phyloP scores from a whole-genome alignment of 2,888 invertebrate genomes.

The Helleia helle region DNA sequence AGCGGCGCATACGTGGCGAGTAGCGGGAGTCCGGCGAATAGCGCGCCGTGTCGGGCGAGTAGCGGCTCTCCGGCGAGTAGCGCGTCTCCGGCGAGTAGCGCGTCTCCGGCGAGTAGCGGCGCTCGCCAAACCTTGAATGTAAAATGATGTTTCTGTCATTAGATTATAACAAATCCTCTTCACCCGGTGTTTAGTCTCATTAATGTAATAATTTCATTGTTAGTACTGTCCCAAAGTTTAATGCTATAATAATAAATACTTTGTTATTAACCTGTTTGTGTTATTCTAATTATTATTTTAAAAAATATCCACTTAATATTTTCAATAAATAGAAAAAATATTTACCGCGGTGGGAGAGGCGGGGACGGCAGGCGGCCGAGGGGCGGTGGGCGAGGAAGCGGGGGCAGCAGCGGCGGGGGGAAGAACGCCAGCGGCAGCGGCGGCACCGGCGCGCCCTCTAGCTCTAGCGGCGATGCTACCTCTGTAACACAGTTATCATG shows the following conservation, averaged over 20 bases:
- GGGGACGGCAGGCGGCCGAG: slow-evolving; percentile 72
- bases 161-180: too few relatives aligned
- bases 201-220: too few relatives aligned
- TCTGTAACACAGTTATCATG: slow-evolving; percentile 45
- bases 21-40: slow-evolving; percentile 43
- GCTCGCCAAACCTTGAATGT: slow-evolving; percentile 27
- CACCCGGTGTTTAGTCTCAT: too few relatives aligned
- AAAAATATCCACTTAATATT: too few relatives aligned
- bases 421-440: slow-evolving; percentile 75
- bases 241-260: too few relatives aligned
- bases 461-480: slow-evolving; percentile 68
- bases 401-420: slow-evolving; percentile 71
- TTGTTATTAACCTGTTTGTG: too few relatives aligned
- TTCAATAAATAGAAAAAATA: too few relatives aligned
- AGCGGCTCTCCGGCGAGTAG: slow-evolving; percentile 57
- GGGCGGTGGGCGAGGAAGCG: slow-evolving; percentile 78
- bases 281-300: too few relatives aligned
- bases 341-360: slow-evolving; percentile 62
- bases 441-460: slow-evolving; percentile 51
- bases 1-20: slow-evolving; percentile 37
- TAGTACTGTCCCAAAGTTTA: too few relatives aligned
- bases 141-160: too few relatives aligned
- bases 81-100: slow-evolving; percentile 63
- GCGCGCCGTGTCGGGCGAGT: slow-evolving; percentile 59
- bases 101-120: slow-evolving; percentile 50